Base-by-base conservation (phyloP, 2,888 invertebrate species). In the Ornithoptera alexandrae region DNA sequence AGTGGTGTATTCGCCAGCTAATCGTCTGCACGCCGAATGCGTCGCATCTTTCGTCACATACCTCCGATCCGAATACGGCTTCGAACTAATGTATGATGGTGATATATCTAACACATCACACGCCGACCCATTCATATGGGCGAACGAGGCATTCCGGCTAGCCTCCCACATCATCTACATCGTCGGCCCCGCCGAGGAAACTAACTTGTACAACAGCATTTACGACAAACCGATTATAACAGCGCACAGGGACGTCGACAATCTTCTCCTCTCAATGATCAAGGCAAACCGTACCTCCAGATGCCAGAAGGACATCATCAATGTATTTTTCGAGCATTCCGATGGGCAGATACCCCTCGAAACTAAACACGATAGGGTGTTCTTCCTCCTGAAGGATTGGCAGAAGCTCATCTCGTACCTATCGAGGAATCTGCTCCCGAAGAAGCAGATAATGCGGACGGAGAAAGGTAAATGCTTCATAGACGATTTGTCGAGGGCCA, bases 251-350 rank as follows among this genome's bases (percentile, higher is more conserved):
- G 80, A 90, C 50, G 83, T 92, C 0, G 92, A 92, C 63, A 72
- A 73, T 0, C 74, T 91, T 0, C 80, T 89, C 0, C 77, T 92
- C 0, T 81, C 85, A 0, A 79, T 89, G 69, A 73, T 91, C 0
- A 85, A 81, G 74, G 76, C 84, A 0, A 81, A 75, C 62, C 75
- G 84, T 30, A 78, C 74, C 0, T 75, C 83, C 0, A 77, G 82
- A 56, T 75, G 73, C 68, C 79, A 80, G 0, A 91, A 92, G 72
- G 83, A 88, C 6, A 75, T 92, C 0, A 72, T 87, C 5, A 92
- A 90, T 58, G 84, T 92, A 0, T 83, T 85, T 73, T 92, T 92
- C 62, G 90, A 92, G 68, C 85, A 92, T 72, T 92, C 92, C 0
- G 84, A 84, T 67, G 88, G 84, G 0, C 74, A 75, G 2, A 71